phyloP scores from a whole-genome alignment of 2,113 vertebrate genomes.

The Helogale parvula region DNA sequence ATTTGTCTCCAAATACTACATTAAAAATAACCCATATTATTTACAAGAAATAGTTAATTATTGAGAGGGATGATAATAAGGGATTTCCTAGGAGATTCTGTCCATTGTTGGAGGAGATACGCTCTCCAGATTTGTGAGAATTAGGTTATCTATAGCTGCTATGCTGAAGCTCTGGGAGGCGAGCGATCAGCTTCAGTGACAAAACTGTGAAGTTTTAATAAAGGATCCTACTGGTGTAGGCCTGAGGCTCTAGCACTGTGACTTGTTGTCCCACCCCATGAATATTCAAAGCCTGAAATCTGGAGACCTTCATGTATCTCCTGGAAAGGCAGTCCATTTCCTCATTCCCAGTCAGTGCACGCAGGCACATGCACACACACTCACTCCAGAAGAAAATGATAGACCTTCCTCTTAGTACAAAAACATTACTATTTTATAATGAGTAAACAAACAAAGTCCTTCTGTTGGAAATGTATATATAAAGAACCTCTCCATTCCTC shows the following conservation, averaged over 20 bases:
- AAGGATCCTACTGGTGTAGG: background rate
- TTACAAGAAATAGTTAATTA: background rate
- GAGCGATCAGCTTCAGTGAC: background rate
- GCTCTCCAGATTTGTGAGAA: background rate
- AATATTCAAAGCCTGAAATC: conserved; percentile 33
- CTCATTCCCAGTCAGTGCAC: background rate
- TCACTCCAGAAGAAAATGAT: background rate
- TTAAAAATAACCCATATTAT: background rate
- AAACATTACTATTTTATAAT: background rate
- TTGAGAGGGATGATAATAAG: background rate
- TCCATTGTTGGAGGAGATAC: background rate
- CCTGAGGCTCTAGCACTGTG: background rate
- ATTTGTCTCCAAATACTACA: background rate
- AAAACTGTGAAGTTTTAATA: conserved; percentile 40
- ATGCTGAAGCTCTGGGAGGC: background rate
- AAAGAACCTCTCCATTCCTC: background rate
- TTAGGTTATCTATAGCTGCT: background rate
- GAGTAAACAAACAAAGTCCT: background rate
- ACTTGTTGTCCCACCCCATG: background rate
- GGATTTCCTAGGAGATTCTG: background rate
- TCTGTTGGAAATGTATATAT: background rate
- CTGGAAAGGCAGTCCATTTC: background rate
- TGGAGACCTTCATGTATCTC: background rate
- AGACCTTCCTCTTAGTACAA: background rate
- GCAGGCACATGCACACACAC: rapidly evolving